Evolutionary conservation across 2,113 vertebrate species (phyloP).

Genomic region (Phalacrocorax aristotelis): DNA sequence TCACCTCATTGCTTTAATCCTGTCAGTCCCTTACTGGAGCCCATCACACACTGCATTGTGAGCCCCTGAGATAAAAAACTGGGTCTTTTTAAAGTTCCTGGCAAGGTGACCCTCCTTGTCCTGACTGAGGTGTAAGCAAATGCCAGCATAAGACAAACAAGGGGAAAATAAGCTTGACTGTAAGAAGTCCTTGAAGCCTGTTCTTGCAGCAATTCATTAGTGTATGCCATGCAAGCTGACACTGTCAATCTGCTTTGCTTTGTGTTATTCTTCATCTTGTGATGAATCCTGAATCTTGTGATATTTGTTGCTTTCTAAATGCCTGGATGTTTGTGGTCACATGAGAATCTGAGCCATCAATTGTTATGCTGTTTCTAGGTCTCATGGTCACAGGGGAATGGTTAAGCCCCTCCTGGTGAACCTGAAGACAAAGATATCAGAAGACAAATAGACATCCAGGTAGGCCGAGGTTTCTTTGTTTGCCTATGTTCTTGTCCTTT

Average conservation of each 20-base stretch:
- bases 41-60: neutral
- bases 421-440: neutral
- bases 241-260: neutral
- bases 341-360: neutral
- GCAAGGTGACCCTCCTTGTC: conserved; percentile 12
- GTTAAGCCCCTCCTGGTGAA: neutral
- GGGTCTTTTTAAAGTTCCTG: neutral
- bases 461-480: neutral
- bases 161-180: conserved; percentile 18
- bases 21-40: neutral
- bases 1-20: neutral
- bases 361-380: neutral
- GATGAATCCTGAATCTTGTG: neutral
- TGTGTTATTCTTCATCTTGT: neutral
- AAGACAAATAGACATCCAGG: neutral
- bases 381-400: neutral
- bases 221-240: conserved; percentile 3
- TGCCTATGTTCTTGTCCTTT: neutral
- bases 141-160: neutral
- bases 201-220: neutral
- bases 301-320: conserved; percentile 4
- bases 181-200: conserved; percentile 24
- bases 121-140: neutral
- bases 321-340: neutral
- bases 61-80: neutral